Base-by-base conservation (phyloP, 2,888 invertebrate species). In the Ennomos fuscantarius region DNA sequence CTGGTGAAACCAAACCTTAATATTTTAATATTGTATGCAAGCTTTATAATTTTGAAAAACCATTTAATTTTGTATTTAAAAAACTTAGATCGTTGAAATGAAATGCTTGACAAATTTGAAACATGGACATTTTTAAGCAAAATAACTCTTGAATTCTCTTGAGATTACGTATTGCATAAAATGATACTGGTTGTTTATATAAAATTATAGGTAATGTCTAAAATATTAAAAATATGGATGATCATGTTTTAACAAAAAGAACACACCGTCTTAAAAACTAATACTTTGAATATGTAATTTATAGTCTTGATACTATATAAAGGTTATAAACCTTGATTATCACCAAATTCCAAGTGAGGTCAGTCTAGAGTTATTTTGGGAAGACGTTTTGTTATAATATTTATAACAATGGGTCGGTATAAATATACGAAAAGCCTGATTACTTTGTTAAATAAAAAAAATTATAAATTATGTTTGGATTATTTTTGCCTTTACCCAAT, bases 341-440 rank as follows among this genome's bases (percentile, higher is more conserved):
- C 13, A 10, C 40, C 49, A 24, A 24, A 24, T 55, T 32, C n/a
- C 0, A 15, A 41, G 36, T 49, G 15, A 9, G 12, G 37, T 44
- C 45, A 37, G 42, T 50, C 13, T 37, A 35, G 24, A 11, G 13
- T 9, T 39, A 46, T 42, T n/a, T 48, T 8, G 39, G 10, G 41
- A 12, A 50, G 36, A 65, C 68, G 58, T 77, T n/a, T 84, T 89
- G 88, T 86, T 87, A 85, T 89, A 89, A 86, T 84, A 89, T 89
- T 89, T 89, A 89, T 87, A 82, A 83, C 85, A 86, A 60, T 51
- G 60, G 54, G 53, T 69, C 64, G 55, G 46, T 43, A 35, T 41
- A 49, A 43, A 48, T 46, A 45, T 61, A 49, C 12, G 35, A 56
- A 50, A 65, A 39, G 49, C 13, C 40, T 55, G 50, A 43, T 40